Conservation (phyloP, 2,113 vertebrate species). For the Ctenomys sociabilis region DNA sequence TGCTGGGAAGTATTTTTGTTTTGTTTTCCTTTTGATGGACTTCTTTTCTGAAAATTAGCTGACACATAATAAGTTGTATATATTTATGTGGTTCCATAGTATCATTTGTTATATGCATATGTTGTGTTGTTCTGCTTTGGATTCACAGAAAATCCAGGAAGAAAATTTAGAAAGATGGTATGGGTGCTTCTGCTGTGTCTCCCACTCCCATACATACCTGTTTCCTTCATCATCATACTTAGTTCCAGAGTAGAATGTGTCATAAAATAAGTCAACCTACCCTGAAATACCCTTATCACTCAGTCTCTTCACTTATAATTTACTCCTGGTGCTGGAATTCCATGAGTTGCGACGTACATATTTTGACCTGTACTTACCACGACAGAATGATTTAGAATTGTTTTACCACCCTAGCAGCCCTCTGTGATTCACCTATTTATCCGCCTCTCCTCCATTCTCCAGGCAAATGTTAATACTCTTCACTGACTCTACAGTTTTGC, state of each 20-base stretch:
- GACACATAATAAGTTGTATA: neutral
- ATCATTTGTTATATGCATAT: neutral
- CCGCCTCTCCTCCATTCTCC: neutral
- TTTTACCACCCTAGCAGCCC: neutral
- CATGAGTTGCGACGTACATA: neutral
- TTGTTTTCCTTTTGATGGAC: neutral
- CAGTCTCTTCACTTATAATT: neutral
- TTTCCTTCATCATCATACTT: neutral
- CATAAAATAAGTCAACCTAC: no score
- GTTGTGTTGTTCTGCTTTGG: neutral
- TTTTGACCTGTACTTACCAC: neutral
- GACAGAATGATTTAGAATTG: neutral
- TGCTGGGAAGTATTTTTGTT: no score
- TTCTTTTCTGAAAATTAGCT: neutral
- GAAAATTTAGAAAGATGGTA: neutral
- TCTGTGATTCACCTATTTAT: neutral
- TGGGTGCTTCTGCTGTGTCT: neutral
- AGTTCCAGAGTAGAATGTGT: no score
- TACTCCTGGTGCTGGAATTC: neutral
- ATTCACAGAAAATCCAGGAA: neutral
- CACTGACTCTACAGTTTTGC: neutral
- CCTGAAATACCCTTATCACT: neutral
- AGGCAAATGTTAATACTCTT: neutral
- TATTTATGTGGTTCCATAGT: neutral
- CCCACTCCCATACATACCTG: no score